Evolutionary conservation across 2,888 invertebrate species (phyloP).

Genomic region (Acrobasis repandana): DNA sequence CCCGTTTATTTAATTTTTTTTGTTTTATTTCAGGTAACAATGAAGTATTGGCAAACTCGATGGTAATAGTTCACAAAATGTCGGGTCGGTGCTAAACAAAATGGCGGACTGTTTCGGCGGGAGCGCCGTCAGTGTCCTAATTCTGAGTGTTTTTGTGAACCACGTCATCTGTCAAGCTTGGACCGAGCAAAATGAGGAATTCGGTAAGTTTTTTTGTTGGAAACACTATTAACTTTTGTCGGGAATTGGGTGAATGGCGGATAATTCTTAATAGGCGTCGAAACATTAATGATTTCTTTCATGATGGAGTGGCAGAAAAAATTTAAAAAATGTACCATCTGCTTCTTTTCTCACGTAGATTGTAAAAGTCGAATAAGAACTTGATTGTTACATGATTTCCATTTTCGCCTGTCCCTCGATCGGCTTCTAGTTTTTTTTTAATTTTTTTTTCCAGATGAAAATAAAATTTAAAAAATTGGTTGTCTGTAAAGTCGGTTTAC

Average conservation of each 20-base stretch:
- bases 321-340: too few relatives aligned
- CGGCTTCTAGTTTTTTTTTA: too few relatives aligned
- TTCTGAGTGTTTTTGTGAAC: constrained; percentile 53
- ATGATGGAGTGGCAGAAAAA: too few relatives aligned
- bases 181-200: constrained; percentile 62
- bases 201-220: constrained; percentile 51
- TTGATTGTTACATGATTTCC: too few relatives aligned
- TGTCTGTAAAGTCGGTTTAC: too few relatives aligned
- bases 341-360: too few relatives aligned
- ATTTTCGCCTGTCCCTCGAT: too few relatives aligned
- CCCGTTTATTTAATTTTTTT: neutral
- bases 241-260: neutral
- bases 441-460: too few relatives aligned
- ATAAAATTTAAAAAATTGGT: too few relatives aligned
- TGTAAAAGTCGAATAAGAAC: too few relatives aligned
- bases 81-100: constrained; percentile 49
- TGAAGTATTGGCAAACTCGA: constrained; percentile 34
- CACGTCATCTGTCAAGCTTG: constrained; percentile 55
- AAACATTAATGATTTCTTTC: too few relatives aligned
- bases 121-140: constrained; percentile 52
- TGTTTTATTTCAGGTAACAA: constrained; percentile 17
- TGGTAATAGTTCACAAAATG: constrained; percentile 49
- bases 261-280: neutral
- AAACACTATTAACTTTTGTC: constrained; percentile 14
- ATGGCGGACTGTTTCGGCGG: constrained; percentile 64